Percentiles rank a stretch among this genome's conserved stretches.
These are phyloP conservation scores for Drosophila grimshawi DNA, from an alignment of 1,140 invertebrate genomes.

Conservation along the genomic window DNA sequence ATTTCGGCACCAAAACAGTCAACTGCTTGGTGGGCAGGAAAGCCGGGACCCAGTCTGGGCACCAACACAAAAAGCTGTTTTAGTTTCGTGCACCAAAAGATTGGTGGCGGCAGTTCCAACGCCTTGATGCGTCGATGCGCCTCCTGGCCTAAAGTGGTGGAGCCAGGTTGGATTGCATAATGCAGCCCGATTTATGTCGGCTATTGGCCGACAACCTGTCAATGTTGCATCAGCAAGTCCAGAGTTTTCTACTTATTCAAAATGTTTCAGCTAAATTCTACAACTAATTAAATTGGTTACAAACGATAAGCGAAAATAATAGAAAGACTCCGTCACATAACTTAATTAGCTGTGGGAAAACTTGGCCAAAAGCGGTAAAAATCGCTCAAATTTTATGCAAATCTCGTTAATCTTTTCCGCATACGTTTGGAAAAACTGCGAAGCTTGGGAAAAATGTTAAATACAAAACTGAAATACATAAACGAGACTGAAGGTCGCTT, in stretches of 20 bases:
- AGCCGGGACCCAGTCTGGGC: not conserved
- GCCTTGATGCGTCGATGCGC: constrained; percentile 68
- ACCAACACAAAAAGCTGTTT: constrained; percentile 60
- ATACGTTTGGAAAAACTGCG: constrained; percentile 62
- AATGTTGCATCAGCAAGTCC: constrained; percentile 38
- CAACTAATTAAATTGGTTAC: constrained; percentile 40
- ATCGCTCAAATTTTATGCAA: constrained; percentile 67
- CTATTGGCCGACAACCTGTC: not conserved
- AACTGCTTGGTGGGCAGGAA: not conserved
- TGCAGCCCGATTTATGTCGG: constrained; percentile 29
- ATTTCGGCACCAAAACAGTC: constrained; percentile 44
- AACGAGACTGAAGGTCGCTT: constrained; percentile 65
- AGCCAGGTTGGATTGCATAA: constrained; percentile 57
- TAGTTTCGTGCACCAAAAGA: constrained; percentile 60
- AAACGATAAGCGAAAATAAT: not conserved
- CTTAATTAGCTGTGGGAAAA: constrained; percentile 63
- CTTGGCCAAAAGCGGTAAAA: constrained; percentile 13
- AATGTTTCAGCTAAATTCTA: constrained; percentile 49
- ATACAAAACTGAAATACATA: constrained; percentile 31
- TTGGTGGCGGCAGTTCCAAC: constrained; percentile 30
- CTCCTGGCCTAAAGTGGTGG: constrained; percentile 42
- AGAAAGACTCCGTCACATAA: constrained; percentile 35
- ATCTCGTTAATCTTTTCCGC: constrained; percentile 73
- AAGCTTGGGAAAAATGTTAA: constrained; percentile 59
- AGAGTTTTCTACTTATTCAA: not conserved